Percentiles rank a stretch among this genome's conserved stretches.
Evolutionary conservation across 2,888 invertebrate genomes (phyloP).

Genomic region (Nycteola revayana): DNA sequence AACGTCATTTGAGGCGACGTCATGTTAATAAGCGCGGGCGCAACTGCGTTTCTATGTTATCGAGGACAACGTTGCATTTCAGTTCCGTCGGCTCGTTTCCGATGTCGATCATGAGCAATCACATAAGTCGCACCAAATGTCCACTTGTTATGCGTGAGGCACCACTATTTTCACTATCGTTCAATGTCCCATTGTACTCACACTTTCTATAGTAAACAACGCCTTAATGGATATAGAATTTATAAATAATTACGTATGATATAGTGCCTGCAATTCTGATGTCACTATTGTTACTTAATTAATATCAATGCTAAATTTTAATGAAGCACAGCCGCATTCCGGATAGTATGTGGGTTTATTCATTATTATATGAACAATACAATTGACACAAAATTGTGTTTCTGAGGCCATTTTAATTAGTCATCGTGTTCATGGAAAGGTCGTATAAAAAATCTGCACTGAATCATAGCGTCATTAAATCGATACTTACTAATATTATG

Average conservation of each 20-base stretch:
- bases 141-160: constrained; percentile 55
- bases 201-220: constrained; percentile 72
- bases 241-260: constrained; percentile 43
- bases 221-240: constrained; percentile 45
- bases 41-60: not conserved
- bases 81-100: constrained; percentile 8
- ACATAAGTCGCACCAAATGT: constrained; percentile 39
- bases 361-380: constrained; percentile 12
- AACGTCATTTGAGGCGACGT: too few relatives aligned
- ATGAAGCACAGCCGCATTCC: constrained; percentile 10
- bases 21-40: too few relatives aligned
- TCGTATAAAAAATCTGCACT: not conserved
- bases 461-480: too few relatives aligned
- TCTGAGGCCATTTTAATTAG: not conserved
- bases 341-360: constrained; percentile 22
- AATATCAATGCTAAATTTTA: constrained; percentile 15
- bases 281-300: constrained; percentile 37
- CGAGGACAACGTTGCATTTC: constrained; percentile 19
- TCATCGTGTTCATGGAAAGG: not conserved
- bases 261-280: constrained; percentile 35
- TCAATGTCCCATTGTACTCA: constrained; percentile 64
- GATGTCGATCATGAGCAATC: constrained; percentile 33
- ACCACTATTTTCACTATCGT: constrained; percentile 73
- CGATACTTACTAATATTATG: too few relatives aligned
- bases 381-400: constrained; percentile 17